These are phyloP conservation scores for Sarcophaga variegata DNA, from an alignment of 2,888 invertebrate genomes.

Conservation along the genomic window DNA sequence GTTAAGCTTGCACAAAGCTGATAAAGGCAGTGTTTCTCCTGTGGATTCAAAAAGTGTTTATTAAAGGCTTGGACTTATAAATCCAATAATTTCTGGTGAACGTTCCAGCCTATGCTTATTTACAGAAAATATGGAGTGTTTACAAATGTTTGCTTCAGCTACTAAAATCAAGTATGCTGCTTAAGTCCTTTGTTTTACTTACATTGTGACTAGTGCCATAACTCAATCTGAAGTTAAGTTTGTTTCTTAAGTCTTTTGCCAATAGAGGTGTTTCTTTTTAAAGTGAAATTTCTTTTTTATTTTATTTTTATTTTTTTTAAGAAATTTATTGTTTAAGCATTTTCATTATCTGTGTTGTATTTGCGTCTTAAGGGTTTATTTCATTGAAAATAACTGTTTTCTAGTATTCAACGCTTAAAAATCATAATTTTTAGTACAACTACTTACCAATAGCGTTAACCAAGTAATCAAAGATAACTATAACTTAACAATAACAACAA, in stretches of 20 bases:
- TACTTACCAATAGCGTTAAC: slow-evolving; percentile 72
- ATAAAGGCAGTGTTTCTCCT: too few relatives aligned
- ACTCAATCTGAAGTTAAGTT: slow-evolving; percentile 5
- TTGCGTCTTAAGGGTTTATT: slow-evolving; percentile 53
- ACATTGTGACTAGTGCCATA: background rate
- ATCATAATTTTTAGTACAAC: slow-evolving; percentile 64
- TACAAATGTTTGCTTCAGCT: too few relatives aligned
- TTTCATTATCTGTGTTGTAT: slow-evolving; percentile 7
- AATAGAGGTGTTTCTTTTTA: too few relatives aligned
- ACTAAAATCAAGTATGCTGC: too few relatives aligned
- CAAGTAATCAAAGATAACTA: slow-evolving; percentile 72
- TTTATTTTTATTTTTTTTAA: background rate
- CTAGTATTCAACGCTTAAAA: slow-evolving; percentile 62
- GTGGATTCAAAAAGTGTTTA: too few relatives aligned
- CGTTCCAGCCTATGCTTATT: too few relatives aligned
- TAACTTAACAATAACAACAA: slow-evolving; percentile 65
- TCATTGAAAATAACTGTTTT: slow-evolving; percentile 66
- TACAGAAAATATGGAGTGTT: too few relatives aligned
- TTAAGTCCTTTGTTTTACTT: too few relatives aligned
- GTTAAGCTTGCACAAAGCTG: too few relatives aligned
- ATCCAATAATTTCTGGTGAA: too few relatives aligned
- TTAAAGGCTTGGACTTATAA: too few relatives aligned
- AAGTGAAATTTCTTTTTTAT: too few relatives aligned
- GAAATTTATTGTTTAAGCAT: background rate
- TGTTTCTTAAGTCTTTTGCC: slow-evolving; percentile 8